Percentiles rank a stretch among this genome's conserved stretches.
phyloP scores from a whole-genome alignment of 2,797 vertebrate genomes.

The Alexandromys oeconomus region DNA sequence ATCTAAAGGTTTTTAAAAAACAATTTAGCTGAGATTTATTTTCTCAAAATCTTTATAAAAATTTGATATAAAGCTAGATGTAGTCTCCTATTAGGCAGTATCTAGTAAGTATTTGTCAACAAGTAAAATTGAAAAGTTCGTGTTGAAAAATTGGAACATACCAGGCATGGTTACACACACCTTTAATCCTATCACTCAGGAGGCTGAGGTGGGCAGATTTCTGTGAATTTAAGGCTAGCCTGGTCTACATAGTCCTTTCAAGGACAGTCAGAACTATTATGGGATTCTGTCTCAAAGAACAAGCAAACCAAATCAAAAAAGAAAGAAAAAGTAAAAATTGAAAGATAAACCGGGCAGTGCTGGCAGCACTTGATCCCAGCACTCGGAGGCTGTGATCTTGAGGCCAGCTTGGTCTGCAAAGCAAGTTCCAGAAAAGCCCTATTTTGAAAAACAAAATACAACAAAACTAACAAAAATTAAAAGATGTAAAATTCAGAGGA shows the following conservation, averaged over 20 bases:
- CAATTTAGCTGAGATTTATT: conserved; percentile 43
- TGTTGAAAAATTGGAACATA: conserved; percentile 7
- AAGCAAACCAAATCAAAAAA: not conserved
- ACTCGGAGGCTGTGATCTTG: not conserved
- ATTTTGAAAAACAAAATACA: not conserved
- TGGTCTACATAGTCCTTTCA: not conserved
- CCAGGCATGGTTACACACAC: not conserved
- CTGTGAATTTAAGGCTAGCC: not conserved
- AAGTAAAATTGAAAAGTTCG: conserved; percentile 22
- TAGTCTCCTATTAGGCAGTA: not conserved
- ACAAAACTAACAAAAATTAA: not conserved
- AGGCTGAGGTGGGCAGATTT: not conserved
- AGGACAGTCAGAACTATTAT: not conserved
- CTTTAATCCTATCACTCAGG: not conserved
- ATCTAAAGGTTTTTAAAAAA: conserved; percentile 53
- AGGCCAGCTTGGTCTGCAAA: not conserved
- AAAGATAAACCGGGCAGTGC: not conserved
- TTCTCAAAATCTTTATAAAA: conserved; percentile 58
- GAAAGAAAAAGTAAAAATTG: not conserved
- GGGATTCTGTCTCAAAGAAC: not conserved
- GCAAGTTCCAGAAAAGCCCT: not conserved
- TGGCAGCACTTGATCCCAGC: not conserved
- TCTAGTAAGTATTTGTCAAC: conserved; percentile 2
- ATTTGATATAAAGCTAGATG: conserved; percentile 40
- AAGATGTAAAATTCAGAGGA: conserved; percentile 9